These are phyloP conservation scores for Pteronotus mesoamericanus DNA, from an alignment of 2,797 vertebrate genomes.

Conservation along the genomic window DNA sequence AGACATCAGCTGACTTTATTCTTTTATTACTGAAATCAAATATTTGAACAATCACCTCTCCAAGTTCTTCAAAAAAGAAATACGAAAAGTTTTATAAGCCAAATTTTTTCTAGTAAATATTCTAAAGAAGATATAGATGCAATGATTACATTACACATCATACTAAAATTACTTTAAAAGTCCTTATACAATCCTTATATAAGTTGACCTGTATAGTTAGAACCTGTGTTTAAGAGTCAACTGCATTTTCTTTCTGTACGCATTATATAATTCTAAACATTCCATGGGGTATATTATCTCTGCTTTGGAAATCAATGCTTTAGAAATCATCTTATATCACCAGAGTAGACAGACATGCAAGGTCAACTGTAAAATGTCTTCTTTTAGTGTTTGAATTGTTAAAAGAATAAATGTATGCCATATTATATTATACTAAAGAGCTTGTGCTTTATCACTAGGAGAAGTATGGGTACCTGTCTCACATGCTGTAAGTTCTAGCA, in stretches of 20 bases:
- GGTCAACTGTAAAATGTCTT: background rate
- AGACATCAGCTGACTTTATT: background rate
- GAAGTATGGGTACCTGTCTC: background rate
- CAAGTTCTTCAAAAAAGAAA: background rate
- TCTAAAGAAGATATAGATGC: background rate
- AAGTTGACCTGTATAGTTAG: background rate
- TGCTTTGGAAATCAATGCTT: background rate
- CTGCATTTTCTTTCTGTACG: background rate
- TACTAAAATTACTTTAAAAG: background rate
- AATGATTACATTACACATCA: background rate
- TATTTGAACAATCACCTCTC: background rate
- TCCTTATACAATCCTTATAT: background rate
- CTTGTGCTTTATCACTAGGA: background rate
- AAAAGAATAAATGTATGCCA: background rate
- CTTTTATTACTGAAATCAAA: background rate
- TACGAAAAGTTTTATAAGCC: background rate
- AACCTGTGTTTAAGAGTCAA: background rate
- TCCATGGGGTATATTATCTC: background rate
- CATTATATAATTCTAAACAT: background rate
- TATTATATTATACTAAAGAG: background rate
- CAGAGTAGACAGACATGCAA: background rate
- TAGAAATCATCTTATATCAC: background rate
- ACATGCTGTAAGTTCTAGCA: background rate
- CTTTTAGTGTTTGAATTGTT: background rate
- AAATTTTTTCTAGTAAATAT: background rate